Conservation (phyloP, 64 coral and sea anemone species). For the Montipora sp. region DNA sequence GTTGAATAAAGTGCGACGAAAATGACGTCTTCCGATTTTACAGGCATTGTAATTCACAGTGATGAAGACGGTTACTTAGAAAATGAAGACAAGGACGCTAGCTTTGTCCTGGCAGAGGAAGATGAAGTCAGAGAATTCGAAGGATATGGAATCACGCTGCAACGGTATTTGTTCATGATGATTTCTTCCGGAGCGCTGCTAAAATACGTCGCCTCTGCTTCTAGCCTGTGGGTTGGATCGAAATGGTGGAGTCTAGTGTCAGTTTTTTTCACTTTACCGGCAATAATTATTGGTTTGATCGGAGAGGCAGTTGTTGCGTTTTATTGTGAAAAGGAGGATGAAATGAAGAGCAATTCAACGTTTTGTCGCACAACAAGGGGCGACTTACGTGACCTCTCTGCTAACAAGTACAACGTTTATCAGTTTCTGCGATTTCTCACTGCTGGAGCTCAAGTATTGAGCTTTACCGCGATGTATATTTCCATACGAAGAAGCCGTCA, state of each 20-base stretch:
- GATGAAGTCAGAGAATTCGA: neutral
- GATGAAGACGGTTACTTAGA: neutral
- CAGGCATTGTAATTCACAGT: neutral
- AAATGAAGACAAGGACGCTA: neutral
- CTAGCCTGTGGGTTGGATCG: neutral
- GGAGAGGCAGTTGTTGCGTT: constrained; percentile 15
- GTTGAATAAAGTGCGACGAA: neutral
- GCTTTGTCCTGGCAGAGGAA: neutral
- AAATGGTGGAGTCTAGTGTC: neutral
- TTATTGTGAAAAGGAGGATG: neutral
- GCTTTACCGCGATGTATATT: neutral
- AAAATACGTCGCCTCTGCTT: neutral
- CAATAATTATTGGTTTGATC: neutral
- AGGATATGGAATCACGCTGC: neutral
- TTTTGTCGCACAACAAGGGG: constrained; percentile 36
- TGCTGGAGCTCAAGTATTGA: constrained; percentile 13
- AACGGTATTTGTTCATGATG: neutral
- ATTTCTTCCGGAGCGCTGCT: neutral
- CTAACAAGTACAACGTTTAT: neutral
- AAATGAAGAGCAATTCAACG: neutral
- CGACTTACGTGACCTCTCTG: neutral
- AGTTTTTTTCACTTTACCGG: neutral
- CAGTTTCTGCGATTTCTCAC: constrained; percentile 5
- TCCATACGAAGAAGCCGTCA: neutral
- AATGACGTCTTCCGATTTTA: neutral